Conservation (phyloP, 1,140 invertebrate species). For the Trichonephila clavipes region DNA sequence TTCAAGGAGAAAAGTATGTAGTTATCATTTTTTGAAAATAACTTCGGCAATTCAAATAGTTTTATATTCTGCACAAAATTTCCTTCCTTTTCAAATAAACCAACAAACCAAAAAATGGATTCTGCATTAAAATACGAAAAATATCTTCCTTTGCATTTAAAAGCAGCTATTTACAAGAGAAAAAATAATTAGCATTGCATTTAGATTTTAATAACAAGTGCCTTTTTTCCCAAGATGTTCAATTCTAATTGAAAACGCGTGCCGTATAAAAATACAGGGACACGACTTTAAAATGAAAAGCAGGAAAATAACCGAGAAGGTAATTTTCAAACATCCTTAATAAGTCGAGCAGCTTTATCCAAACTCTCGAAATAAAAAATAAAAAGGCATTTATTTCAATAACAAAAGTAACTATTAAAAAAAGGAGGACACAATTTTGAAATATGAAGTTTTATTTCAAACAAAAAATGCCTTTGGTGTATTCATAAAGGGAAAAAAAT, state of each 20-base stretch:
- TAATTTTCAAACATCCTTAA: background rate
- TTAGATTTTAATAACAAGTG: background rate
- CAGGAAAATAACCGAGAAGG: background rate
- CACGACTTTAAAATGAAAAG: background rate
- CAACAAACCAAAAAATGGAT: too few relatives aligned
- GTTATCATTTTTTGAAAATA: too few relatives aligned
- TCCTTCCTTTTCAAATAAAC: too few relatives aligned
- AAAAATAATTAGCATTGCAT: background rate
- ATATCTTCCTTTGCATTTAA: background rate
- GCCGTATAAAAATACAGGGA: background rate
- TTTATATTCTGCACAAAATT: too few relatives aligned
- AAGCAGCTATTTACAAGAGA: background rate
- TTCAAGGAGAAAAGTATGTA: too few relatives aligned
- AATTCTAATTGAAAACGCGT: background rate
- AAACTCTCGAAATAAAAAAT: background rate
- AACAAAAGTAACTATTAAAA: background rate
- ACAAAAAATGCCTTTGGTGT: background rate
- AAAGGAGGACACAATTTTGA: background rate
- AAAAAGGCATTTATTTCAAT: background rate
- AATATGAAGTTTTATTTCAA: background rate
- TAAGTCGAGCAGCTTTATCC: background rate
- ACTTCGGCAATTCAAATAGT: too few relatives aligned
- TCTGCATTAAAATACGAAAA: background rate
- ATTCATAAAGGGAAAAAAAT: background rate
- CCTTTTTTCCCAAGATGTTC: background rate